These are phyloP conservation scores for Oryzaephilus surinamensis DNA, from an alignment of 1,140 invertebrate species.

Conservation along the genomic window DNA sequence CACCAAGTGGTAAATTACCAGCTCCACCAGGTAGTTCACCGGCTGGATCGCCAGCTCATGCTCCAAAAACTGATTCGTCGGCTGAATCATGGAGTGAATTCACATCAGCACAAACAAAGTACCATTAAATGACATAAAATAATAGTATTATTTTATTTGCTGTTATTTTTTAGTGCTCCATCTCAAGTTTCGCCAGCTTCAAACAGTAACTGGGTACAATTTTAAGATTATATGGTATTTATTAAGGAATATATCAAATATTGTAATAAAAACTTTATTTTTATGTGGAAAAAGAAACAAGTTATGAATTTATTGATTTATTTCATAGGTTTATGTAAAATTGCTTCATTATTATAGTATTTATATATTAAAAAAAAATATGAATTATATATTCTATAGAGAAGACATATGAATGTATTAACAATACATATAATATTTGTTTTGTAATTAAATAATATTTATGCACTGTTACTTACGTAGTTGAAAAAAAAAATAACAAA, in stretches of 20 bases:
- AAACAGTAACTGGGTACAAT: conserved; percentile 59
- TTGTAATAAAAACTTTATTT: neutral
- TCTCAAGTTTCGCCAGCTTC: conserved; percentile 38
- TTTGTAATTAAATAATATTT: neutral
- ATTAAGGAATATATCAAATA: conserved; percentile 1
- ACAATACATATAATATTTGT: neutral
- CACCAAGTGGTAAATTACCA: conserved; percentile 61
- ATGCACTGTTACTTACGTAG: neutral
- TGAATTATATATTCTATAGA: too few species aligned
- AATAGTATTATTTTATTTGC: conserved; percentile 4
- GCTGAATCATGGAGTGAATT: conserved; percentile 64
- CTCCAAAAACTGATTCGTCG: conserved; percentile 33
- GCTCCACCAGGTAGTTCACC: conserved; percentile 57
- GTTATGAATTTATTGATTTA: neutral
- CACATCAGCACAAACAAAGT: conserved; percentile 51
- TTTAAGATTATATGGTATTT: conserved; percentile 37
- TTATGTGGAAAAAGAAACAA: neutral
- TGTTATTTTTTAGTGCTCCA: conserved; percentile 35
- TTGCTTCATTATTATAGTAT: too few species aligned
- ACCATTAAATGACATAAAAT: neutral
- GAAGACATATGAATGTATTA: too few species aligned
- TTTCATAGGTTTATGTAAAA: neutral
- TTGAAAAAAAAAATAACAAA: too few species aligned
- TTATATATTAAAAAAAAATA: too few species aligned
- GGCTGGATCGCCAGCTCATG: conserved; percentile 41